These are phyloP conservation scores for Prionchulus punctatus DNA, from an alignment of 2,888 invertebrate species.

Conservation along the genomic window DNA sequence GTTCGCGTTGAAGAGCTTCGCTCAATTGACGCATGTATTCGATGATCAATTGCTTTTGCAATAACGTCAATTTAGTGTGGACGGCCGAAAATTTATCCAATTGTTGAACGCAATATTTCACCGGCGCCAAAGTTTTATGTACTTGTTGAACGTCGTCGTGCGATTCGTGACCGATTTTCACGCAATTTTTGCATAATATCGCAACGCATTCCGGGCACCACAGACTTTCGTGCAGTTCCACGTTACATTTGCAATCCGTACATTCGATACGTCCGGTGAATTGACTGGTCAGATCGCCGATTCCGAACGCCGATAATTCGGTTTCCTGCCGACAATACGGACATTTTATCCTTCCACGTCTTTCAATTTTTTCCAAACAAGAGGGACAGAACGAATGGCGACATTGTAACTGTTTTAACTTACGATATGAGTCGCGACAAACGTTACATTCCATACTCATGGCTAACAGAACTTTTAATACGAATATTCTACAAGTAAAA, in stretches of 20 bases:
- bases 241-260: constrained; percentile 1
- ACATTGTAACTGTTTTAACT: constrained; percentile 3
- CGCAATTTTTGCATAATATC: background rate
- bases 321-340: constrained; percentile 8
- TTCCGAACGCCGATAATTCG: background rate
- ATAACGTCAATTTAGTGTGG: constrained; percentile 10
- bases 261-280: constrained; percentile 1
- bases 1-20: constrained; percentile 1
- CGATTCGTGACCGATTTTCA: background rate
- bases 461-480: no score
- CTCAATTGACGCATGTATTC: constrained; percentile 7
- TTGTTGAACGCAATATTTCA: constrained; percentile 8
- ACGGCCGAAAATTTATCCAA: constrained; percentile 10
- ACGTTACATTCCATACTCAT: constrained; percentile 6
- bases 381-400: constrained; percentile 1
- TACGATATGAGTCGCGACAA: constrained; percentile 1
- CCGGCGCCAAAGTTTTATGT: constrained; percentile 3
- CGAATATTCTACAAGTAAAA: no score
- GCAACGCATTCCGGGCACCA: constrained; percentile 3
- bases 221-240: background rate
- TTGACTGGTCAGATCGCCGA: constrained; percentile 3
- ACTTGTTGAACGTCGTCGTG: background rate
- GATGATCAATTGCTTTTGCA: constrained; percentile 9
- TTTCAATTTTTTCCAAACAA: constrained; percentile 1
- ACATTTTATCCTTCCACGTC: constrained; percentile 2